Evolutionary conservation across 2,888 invertebrate genomes (phyloP).

Genomic region (Drosophila affinis): DNA sequence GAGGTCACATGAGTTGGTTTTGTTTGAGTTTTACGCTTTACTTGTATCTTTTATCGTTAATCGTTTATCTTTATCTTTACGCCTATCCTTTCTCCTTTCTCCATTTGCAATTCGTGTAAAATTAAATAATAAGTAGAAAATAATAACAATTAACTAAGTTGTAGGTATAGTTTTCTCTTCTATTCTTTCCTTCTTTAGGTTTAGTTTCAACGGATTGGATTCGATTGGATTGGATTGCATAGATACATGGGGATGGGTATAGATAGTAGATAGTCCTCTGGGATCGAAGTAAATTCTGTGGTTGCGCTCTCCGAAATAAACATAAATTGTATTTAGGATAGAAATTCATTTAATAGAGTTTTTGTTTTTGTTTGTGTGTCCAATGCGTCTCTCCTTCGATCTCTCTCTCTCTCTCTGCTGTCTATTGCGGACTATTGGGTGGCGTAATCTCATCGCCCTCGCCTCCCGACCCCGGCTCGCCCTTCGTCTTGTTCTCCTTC

Average conservation of each 20-base stretch:
- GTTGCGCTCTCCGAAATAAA: conserved; percentile 36
- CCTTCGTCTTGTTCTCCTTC: conserved; percentile 98
- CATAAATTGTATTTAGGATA: conserved; percentile 69
- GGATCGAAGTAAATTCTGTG: conserved; percentile 56
- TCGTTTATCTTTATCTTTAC: conserved; percentile 43
- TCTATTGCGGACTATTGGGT: conserved; percentile 93
- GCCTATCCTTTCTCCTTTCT: conserved; percentile 67
- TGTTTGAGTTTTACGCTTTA: conserved; percentile 82
- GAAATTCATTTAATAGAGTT: conserved; percentile 67
- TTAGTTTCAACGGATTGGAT: conserved; percentile 42
- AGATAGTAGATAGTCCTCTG: conserved; percentile 68
- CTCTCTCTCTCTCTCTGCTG: conserved; percentile 10
- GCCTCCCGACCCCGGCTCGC: conserved; percentile 94
- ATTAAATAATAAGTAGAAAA: conserved; percentile 78
- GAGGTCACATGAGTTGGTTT: conserved; percentile 85
- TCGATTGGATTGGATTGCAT: conserved; percentile 10
- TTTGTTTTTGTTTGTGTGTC: conserved; percentile 22
- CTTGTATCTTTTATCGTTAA: conserved; percentile 58
- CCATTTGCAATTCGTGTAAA: conserved; percentile 66
- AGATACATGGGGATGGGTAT: conserved; percentile 13
- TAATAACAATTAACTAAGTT: conserved; percentile 79
- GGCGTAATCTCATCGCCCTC: conserved; percentile 96
- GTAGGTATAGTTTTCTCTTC: conserved; percentile 44
- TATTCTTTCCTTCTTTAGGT: conserved; percentile 40
- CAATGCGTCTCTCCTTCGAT: not conserved